phyloP scores from a whole-genome alignment of 2,797 vertebrate genomes.

The Channallabes apus region DNA sequence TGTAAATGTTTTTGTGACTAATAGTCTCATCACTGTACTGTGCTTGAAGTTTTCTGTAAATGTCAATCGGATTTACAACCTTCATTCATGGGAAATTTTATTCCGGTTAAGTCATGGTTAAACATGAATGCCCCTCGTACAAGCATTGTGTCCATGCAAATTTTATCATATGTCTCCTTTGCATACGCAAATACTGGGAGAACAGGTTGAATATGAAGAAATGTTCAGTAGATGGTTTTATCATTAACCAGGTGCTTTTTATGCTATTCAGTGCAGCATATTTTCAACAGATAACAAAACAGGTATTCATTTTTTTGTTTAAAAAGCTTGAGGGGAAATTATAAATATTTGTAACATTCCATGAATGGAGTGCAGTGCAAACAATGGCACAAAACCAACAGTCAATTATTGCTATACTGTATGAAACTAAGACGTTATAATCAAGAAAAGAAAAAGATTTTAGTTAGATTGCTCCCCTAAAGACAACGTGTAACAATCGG shows the following conservation, averaged over 20 bases:
- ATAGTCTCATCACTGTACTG: too few species aligned
- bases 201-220: constrained; percentile 8
- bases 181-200: constrained; percentile 12
- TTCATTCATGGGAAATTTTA: too few species aligned
- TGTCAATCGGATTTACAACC: too few species aligned
- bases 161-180: constrained; percentile 8
- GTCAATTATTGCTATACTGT: not conserved
- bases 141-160: not conserved
- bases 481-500: not conserved
- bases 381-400: not conserved
- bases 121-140: not conserved
- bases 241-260: constrained; percentile 6
- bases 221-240: constrained; percentile 12
- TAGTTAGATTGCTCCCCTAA: not conserved
- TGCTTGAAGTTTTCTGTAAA: too few species aligned
- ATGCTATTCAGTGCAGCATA: not conserved
- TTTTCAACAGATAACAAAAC: not conserved
- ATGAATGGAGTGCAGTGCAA: not conserved
- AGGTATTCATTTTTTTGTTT: not conserved
- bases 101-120: too few species aligned
- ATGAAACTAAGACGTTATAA: not conserved
- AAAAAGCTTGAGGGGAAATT: not conserved
- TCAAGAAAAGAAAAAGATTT: not conserved
- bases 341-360: constrained; percentile 2
- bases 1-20: too few species aligned